phyloP scores from a whole-genome alignment of 1,140 invertebrate species.

The Dryas iulia region DNA sequence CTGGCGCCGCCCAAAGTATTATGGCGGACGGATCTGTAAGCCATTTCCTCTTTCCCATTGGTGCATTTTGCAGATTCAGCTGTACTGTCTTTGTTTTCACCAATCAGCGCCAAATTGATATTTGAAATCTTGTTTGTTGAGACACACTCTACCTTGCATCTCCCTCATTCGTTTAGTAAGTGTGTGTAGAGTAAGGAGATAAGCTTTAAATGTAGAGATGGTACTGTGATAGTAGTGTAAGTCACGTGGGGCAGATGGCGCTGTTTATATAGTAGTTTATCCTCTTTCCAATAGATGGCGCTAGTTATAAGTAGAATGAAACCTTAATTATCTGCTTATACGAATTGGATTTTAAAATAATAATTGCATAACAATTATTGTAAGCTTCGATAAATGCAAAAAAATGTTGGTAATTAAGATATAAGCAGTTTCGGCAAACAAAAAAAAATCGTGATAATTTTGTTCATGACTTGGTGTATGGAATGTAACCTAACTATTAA shows the following conservation, averaged over 20 bases:
- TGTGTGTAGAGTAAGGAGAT: conserved; percentile 46
- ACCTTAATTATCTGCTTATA: background rate
- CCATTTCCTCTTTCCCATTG: conserved; percentile 54
- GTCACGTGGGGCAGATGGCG: conserved; percentile 54
- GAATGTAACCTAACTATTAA: no score
- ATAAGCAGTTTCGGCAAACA: no score
- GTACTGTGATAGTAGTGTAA: conserved; percentile 24
- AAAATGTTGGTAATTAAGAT: no score
- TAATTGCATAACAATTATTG: no score
- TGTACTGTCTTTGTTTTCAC: conserved; percentile 46
- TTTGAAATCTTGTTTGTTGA: conserved; percentile 52
- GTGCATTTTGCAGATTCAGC: conserved; percentile 48
- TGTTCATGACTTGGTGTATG: no score
- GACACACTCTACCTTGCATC: conserved; percentile 42
- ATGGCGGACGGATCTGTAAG: conserved; percentile 60
- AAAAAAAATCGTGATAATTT: no score
- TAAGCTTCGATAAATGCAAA: no score
- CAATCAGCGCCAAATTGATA: conserved; percentile 59
- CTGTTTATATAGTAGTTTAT: conserved; percentile 41
- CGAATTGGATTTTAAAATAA: background rate
- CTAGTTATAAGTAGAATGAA: background rate
- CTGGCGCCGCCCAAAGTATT: conserved; percentile 67
- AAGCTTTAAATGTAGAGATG: conserved; percentile 41
- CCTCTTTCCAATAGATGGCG: conserved; percentile 36
- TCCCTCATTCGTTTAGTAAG: conserved; percentile 49